phyloP scores from a whole-genome alignment of 92 coral and sea anemone genomes.

The Porites cylindrica region DNA sequence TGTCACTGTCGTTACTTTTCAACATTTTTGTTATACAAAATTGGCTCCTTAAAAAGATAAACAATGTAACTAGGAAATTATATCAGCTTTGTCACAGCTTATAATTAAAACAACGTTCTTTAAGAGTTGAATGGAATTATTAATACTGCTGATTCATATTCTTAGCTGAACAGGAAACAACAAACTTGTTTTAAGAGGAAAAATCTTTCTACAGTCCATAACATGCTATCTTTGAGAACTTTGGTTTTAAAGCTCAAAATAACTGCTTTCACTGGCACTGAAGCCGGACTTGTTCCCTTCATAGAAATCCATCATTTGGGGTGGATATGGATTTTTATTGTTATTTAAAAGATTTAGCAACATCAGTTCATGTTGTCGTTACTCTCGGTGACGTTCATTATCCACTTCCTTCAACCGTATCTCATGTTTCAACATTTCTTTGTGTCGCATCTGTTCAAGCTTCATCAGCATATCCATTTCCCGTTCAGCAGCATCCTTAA shows the following conservation, averaged over 20 bases:
- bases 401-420: no score
- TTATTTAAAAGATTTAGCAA: no score
- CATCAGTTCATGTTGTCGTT: no score
- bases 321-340: no score
- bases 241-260: conserved; percentile 3
- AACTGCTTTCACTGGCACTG: conserved; percentile 38
- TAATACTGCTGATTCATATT: neutral
- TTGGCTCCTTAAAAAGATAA: neutral
- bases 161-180: conserved; percentile 17
- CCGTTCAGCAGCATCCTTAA: no score
- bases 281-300: conserved; percentile 25
- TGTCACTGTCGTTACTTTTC: conserved; percentile 4
- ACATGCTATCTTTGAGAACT: conserved; percentile 11
- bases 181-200: conserved; percentile 18
- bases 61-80: conserved; percentile 1
- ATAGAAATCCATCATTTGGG: no score
- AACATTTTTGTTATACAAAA: conserved; percentile 6
- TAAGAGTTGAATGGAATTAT: neutral
- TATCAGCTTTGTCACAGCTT: conserved; percentile 5
- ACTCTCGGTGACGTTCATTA: no score
- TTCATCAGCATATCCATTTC: no score
- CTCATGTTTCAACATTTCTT: no score
- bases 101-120: neutral
- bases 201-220: neutral
- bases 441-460: no score